Evolutionary conservation across 2,888 invertebrate species (phyloP).

Genomic region (Ethmia dodecea): DNA sequence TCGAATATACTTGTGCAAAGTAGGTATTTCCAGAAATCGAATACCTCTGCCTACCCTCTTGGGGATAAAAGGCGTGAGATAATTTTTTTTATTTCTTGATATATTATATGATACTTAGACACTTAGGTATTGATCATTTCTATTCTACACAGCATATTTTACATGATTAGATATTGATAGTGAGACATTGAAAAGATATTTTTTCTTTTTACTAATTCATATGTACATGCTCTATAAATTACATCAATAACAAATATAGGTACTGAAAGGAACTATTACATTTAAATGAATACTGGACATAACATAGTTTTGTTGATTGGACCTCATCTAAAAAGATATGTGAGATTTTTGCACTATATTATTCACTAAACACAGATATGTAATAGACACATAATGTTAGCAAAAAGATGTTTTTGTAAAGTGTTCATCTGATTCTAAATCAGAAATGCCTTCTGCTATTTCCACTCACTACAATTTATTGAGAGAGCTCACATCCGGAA

Average conservation of each 20-base stretch:
- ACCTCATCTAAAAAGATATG: conserved; percentile 17
- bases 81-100: too few relatives aligned
- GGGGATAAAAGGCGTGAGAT: too few relatives aligned
- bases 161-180: conserved; percentile 5
- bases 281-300: conserved; percentile 25
- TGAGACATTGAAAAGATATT: background rate
- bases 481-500: conserved; percentile 41
- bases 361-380: conserved; percentile 36
- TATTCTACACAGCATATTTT: too few relatives aligned
- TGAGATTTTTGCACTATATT: conserved; percentile 22
- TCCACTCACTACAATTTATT: conserved; percentile 27
- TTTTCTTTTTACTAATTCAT: conserved; percentile 13
- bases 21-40: too few relatives aligned
- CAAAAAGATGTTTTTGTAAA: conserved; percentile 37
- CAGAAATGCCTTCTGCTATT: conserved; percentile 30
- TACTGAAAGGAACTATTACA: too few relatives aligned
- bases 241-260: conserved; percentile 25
- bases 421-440: conserved; percentile 30
- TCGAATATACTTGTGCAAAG: too few relatives aligned
- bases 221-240: conserved; percentile 14
- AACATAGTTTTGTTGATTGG: conserved; percentile 1
- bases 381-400: conserved; percentile 22
- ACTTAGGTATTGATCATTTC: too few relatives aligned
- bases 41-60: too few relatives aligned
- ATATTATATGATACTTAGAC: too few relatives aligned